Evolutionary conservation across 1,140 invertebrate genomes (phyloP).

Genomic region (Atopsyche davidsoni): DNA sequence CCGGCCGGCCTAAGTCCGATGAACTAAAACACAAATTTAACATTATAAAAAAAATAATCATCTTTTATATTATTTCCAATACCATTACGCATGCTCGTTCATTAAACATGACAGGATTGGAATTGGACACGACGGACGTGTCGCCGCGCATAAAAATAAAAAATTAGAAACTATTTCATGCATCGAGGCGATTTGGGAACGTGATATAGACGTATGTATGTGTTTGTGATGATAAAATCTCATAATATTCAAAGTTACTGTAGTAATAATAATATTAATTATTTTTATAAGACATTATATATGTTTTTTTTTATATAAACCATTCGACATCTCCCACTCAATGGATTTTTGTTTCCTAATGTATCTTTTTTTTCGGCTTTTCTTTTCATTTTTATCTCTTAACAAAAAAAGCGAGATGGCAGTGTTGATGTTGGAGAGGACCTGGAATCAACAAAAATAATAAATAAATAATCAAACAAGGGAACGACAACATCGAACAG

Average conservation of each 20-base stretch:
- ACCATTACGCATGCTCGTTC: too few relatives aligned
- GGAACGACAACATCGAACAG: too few relatives aligned
- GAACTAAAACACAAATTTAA: too few relatives aligned
- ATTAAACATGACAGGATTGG: too few relatives aligned
- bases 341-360: slow-evolving; percentile 1
- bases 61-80: too few relatives aligned
- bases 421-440: slow-evolving; percentile 6
- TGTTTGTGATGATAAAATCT: too few relatives aligned
- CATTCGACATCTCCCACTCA: background rate
- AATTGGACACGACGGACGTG: too few relatives aligned
- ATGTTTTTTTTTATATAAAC: background rate
- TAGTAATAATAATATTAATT: background rate
- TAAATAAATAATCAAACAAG: background rate
- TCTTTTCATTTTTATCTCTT: slow-evolving; percentile 6
- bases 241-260: too few relatives aligned
- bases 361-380: background rate
- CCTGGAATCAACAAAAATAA: background rate
- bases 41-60: too few relatives aligned
- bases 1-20: too few relatives aligned
- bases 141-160: too few relatives aligned
- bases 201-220: background rate
- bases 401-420: slow-evolving; percentile 11
- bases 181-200: background rate
- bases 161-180: background rate
- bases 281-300: background rate